Base-by-base conservation (phyloP, 2,113 vertebrate genomes). In the Equus quagga region DNA sequence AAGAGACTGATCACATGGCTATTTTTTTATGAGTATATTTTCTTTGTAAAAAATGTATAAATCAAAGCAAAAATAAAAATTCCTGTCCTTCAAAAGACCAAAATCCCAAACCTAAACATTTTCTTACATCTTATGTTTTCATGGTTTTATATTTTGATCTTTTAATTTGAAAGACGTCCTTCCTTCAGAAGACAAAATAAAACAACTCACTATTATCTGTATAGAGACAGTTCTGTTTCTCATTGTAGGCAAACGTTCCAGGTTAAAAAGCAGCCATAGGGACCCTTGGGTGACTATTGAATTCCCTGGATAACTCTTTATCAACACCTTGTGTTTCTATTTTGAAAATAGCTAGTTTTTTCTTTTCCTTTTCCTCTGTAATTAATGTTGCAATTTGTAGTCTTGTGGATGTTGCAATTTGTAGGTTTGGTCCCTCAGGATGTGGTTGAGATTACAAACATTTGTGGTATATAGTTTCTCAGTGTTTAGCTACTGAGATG, bases 361-460 rank as follows among this genome's bases (percentile, higher is more conserved):
- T 3, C 41, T 26, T 2, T 3, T 1, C n/a, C 26, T 33, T 79
- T 36, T 90, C 2, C 49, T 78, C 58, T 87, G 51, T 58, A 60
- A 54, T 28, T 31, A 44, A 72, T 90, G 62, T 89, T 86, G 28
- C 51, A 97, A 72, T 89, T n/a, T 73, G 13, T 82, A 76, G n/a
- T 70, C 94, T 85, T 94, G 41, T 78, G 28, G 36, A 82, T 92
- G 78, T 92, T 86, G 83, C 49, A 97, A 46, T 96, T 33, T 80
- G 51, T 67, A 93, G 36, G 23, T 67, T 93, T 96, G 36, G 8
- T 65, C 28, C 54, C 26, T 83, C 83, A 65, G 92, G 92, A 97
- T 97, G 87, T 96, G 84, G 96, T 76, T 76, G n/a, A 90, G n/a
- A 18, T 94, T 84, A 82, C 86, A 96, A 21, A 76, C 23, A 64